Evolutionary conservation across 1,140 invertebrate species (phyloP).

Genomic region (Helicoverpa zea): DNA sequence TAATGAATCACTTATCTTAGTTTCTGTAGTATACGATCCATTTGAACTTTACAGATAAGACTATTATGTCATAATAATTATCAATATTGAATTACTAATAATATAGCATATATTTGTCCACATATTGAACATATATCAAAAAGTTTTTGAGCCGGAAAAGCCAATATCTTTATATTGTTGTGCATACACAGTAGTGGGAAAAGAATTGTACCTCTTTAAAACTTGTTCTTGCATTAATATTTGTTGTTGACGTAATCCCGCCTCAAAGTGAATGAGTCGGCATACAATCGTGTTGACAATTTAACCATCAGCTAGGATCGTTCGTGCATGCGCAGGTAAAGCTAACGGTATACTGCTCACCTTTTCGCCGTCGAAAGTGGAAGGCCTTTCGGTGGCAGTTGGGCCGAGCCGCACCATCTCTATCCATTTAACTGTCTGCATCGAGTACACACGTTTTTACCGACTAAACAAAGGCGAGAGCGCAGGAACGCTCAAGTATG

Average conservation of each 20-base stretch:
- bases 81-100: background rate
- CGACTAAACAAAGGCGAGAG: constrained; percentile 56
- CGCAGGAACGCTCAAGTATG: constrained; percentile 4
- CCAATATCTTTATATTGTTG: background rate
- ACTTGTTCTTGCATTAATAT: constrained; percentile 10
- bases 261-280: constrained; percentile 14
- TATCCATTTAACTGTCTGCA: constrained; percentile 83
- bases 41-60: constrained; percentile 36
- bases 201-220: constrained; percentile 6
- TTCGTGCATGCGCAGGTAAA: background rate
- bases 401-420: constrained; percentile 81
- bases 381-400: constrained; percentile 70
- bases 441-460: constrained; percentile 62
- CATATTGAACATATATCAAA: constrained; percentile 9
- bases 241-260: constrained; percentile 31
- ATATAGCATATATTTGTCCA: background rate
- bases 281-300: constrained; percentile 12
- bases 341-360: constrained; percentile 71
- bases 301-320: background rate
- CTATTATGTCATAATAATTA: constrained; percentile 6
- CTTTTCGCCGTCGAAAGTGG: constrained; percentile 77
- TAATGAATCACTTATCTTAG: constrained; percentile 22
- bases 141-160: background rate
- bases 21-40: constrained; percentile 1
- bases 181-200: background rate